phyloP scores from a whole-genome alignment of 2,113 vertebrate species.

The Morone saxatilis region DNA sequence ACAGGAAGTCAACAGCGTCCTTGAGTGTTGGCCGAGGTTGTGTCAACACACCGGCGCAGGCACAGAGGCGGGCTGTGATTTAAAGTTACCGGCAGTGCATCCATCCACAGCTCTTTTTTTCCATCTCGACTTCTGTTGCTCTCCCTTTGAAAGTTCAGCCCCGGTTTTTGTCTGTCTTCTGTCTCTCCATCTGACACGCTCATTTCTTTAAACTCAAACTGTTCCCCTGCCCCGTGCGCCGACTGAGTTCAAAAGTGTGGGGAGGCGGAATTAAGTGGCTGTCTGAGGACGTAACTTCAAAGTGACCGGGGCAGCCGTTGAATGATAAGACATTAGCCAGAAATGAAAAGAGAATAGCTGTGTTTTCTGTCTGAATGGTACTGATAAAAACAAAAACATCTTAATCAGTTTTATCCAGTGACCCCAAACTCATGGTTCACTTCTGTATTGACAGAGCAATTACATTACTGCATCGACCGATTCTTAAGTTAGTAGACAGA shows the following conservation, averaged over 20 bases:
- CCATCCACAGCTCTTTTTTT: slow-evolving; percentile 77
- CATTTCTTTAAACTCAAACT: slow-evolving; percentile 65
- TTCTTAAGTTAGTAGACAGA: neutral
- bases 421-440: slow-evolving; percentile 14
- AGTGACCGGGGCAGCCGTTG: slow-evolving; percentile 51
- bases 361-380: slow-evolving; percentile 2
- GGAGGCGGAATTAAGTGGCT: slow-evolving; percentile 67
- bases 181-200: slow-evolving; percentile 66
- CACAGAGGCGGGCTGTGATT: slow-evolving; percentile 84
- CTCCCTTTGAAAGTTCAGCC: slow-evolving; percentile 69
- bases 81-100: slow-evolving; percentile 84
- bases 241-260: slow-evolving; percentile 65
- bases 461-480: neutral
- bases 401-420: slow-evolving; percentile 32
- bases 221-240: slow-evolving; percentile 9
- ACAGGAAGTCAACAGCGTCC: slow-evolving; percentile 88
- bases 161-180: slow-evolving; percentile 63
- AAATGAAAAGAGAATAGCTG: slow-evolving; percentile 21
- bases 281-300: slow-evolving; percentile 66
- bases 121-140: slow-evolving; percentile 58
- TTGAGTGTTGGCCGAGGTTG: slow-evolving; percentile 87
- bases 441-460: neutral
- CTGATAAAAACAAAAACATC: slow-evolving; percentile 40
- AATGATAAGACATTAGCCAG: slow-evolving; percentile 59
- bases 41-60: slow-evolving; percentile 83